Evolutionary conservation across 2,113 vertebrate species (phyloP).

Genomic region (Psammodynastes pulverulentus): DNA sequence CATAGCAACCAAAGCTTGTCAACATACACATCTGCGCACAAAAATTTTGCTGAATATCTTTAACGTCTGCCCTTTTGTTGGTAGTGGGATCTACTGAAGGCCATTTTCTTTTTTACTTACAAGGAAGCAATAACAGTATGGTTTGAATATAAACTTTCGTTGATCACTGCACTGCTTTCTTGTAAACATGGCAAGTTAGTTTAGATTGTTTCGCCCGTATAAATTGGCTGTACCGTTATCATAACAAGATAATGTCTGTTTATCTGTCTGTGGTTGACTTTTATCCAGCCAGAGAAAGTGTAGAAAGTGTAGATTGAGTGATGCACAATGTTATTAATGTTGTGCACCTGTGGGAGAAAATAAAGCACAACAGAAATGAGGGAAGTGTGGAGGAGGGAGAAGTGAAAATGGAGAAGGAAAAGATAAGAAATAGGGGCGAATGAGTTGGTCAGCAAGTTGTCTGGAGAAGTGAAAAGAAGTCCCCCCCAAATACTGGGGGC

Average conservation of each 20-base stretch:
- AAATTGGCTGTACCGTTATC: background rate
- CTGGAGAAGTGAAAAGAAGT: background rate
- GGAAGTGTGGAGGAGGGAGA: background rate
- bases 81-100: background rate
- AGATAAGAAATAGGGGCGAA: background rate
- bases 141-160: background rate
- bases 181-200: background rate
- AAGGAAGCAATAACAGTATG: background rate
- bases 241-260: background rate
- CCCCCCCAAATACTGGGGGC: background rate
- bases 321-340: background rate
- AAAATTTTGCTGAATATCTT: background rate
- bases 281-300: background rate
- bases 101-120: background rate
- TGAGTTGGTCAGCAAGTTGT: background rate
- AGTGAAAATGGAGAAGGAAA: background rate
- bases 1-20: background rate
- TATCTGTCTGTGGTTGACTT: background rate
- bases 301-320: background rate
- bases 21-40: background rate
- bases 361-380: background rate
- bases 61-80: background rate
- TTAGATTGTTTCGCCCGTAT: background rate
- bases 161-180: background rate
- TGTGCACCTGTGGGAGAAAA: background rate